Evolutionary conservation across 2,113 vertebrate species (phyloP).

Genomic region (Sylvia atricapilla): DNA sequence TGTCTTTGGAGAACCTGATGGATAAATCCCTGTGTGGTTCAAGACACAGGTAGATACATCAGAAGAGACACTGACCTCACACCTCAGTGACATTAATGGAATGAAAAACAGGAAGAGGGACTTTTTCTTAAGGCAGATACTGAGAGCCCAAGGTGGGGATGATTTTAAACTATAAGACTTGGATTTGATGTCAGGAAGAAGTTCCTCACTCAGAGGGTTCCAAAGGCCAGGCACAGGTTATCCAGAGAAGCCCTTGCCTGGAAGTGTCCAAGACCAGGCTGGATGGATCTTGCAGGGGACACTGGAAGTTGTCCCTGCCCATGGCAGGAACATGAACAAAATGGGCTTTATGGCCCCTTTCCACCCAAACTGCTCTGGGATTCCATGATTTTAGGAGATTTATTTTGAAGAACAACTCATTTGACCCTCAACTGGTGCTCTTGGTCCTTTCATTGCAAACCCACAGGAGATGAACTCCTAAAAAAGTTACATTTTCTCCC

Average conservation of each 20-base stretch:
- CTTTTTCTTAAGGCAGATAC: neutral
- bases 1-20: neutral
- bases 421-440: neutral
- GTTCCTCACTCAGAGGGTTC: neutral
- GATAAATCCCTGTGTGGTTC: neutral
- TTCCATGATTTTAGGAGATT: neutral
- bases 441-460: neutral
- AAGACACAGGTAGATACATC: neutral
- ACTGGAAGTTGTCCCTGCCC: neutral
- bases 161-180: neutral
- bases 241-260: neutral
- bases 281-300: neutral
- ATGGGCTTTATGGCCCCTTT: neutral
- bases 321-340: neutral
- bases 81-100: rapidly evolving
- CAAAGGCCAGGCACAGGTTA: neutral
- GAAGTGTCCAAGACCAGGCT: neutral
- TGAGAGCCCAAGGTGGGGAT: no score
- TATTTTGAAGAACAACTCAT: neutral
- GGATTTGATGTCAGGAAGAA: no score
- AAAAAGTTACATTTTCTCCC: neutral
- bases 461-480: neutral
- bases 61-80: neutral
- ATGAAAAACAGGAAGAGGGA: neutral
- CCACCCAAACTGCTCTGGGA: neutral